phyloP scores from a whole-genome alignment of 2,888 invertebrate species.

The Lamproptera curius region DNA sequence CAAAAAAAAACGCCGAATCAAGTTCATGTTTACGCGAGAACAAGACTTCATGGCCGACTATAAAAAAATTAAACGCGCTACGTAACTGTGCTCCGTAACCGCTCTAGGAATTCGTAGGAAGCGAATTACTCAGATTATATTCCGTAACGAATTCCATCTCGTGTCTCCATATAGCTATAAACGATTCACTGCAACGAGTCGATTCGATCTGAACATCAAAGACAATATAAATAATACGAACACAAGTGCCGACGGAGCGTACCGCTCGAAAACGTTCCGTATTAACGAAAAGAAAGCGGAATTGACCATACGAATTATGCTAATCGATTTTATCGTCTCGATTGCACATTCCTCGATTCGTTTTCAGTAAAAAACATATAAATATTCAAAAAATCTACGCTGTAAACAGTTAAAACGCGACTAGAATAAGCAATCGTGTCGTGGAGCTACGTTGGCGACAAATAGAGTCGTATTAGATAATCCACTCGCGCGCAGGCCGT shows the following conservation, averaged over 20 bases:
- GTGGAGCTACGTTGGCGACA: too few species aligned
- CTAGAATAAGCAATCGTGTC: neutral
- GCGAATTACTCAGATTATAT: conserved; percentile 12
- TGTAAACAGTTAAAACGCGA: neutral
- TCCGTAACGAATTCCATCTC: conserved; percentile 10
- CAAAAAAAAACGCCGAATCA: conserved; percentile 4
- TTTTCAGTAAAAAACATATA: too few species aligned
- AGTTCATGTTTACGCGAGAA: conserved; percentile 11
- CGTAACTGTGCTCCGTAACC: neutral
- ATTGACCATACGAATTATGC: neutral
- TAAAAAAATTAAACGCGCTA: conserved; percentile 10
- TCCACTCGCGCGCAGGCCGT: conserved; percentile 38
- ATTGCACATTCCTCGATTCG: too few species aligned
- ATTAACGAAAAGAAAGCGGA: neutral
- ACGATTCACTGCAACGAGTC: conserved; percentile 11
- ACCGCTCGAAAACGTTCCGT: too few species aligned
- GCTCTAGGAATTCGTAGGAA: conserved; percentile 13
- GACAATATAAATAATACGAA: conserved; percentile 7
- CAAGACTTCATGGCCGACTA: conserved; percentile 3
- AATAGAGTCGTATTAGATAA: conserved; percentile 22
- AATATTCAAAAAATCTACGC: too few species aligned
- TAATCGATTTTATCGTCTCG: neutral
- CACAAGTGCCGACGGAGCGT: conserved; percentile 2
- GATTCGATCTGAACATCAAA: conserved; percentile 3
- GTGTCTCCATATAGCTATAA: conserved; percentile 8